phyloP scores from a whole-genome alignment of 2,113 vertebrate genomes.

The Atrichornis clamosus region DNA sequence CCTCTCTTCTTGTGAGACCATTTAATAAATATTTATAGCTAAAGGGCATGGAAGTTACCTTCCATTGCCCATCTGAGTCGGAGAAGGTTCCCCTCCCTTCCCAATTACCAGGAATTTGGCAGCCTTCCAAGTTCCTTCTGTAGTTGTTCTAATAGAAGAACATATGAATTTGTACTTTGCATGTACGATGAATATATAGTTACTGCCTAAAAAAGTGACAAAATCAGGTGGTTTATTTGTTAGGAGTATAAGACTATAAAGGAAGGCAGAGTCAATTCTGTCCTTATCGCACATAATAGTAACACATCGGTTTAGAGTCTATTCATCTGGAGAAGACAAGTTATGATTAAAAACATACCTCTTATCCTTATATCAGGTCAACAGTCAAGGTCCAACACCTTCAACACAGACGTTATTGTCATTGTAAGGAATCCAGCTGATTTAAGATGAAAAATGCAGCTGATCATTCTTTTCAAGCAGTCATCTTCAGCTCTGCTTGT shows the following conservation, averaged over 20 bases:
- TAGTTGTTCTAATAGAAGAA: neutral
- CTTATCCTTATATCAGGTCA: neutral
- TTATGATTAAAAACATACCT: neutral
- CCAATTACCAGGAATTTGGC: neutral
- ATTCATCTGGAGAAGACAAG: neutral
- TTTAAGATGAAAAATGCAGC: constrained; percentile 6
- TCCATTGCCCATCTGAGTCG: neutral
- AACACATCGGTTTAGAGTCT: neutral
- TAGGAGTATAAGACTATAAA: neutral
- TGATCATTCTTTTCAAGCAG: neutral
- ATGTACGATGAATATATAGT: neutral
- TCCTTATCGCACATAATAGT: neutral
- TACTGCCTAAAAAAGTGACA: neutral
- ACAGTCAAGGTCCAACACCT: neutral
- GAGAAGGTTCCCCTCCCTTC: neutral
- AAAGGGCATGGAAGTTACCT: neutral
- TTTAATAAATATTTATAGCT: constrained; percentile 39
- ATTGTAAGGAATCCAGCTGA: neutral
- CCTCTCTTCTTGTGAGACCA: neutral
- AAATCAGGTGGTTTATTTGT: neutral
- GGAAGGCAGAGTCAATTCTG: neutral
- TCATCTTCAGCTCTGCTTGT: neutral
- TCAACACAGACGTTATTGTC: neutral
- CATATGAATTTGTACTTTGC: neutral
- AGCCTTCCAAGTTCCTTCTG: neutral